Conservation (phyloP, 2,113 vertebrate genomes). For the Equus przewalskii region DNA sequence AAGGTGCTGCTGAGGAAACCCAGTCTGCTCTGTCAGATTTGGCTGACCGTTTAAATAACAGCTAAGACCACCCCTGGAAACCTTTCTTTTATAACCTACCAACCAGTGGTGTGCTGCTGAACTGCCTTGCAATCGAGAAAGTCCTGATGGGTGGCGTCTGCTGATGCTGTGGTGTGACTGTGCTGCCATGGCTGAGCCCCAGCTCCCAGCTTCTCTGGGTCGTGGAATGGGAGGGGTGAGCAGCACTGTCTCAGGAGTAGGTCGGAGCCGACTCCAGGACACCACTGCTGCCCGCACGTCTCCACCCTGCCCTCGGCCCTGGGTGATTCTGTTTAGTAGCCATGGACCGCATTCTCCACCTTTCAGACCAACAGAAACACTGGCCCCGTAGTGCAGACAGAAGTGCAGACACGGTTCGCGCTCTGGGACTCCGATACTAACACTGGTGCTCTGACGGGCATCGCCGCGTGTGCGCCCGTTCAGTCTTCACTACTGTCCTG, state of each 20-base stretch:
- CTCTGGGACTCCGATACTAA: background rate
- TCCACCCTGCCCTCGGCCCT: background rate
- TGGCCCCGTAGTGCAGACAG: background rate
- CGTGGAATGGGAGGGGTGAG: too few species aligned
- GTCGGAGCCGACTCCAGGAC: background rate
- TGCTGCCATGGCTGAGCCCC: background rate
- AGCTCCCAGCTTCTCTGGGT: fast-evolving
- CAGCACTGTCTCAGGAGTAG: background rate
- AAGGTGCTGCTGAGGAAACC: background rate
- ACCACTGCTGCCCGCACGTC: background rate
- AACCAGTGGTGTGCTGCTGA: background rate
- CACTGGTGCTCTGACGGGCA: fast-evolving
- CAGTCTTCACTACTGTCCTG: fast-evolving
- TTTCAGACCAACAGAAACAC: background rate
- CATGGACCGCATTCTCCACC: background rate
- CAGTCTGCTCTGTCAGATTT: background rate
- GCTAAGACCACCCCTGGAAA: background rate
- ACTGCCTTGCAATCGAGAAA: background rate
- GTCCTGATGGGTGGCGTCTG: background rate
- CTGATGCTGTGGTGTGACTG: background rate
- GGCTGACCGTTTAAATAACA: background rate
- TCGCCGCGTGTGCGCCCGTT: fast-evolving
- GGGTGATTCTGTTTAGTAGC: background rate
- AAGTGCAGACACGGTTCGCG: fast-evolving
- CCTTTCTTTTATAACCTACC: background rate